Evolutionary conservation across 1,140 invertebrate species (phyloP).

Genomic region (Myzus persicae): DNA sequence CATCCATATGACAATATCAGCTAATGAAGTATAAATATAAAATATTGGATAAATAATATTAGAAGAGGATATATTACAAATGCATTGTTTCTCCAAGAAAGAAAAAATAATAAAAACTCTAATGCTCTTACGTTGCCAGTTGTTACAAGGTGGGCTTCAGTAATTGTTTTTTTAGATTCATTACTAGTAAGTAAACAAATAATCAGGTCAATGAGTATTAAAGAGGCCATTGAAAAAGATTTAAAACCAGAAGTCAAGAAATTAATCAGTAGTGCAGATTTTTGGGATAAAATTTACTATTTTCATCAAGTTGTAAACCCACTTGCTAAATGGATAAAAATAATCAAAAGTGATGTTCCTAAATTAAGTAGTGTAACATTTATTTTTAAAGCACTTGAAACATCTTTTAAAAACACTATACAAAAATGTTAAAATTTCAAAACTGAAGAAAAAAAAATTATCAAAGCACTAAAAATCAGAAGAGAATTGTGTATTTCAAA

Average conservation of each 20-base stretch:
- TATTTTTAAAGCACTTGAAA: too few relatives aligned
- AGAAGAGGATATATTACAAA: constrained; percentile 9
- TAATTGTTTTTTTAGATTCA: background rate
- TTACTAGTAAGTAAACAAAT: constrained; percentile 19
- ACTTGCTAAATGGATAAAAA: too few relatives aligned
- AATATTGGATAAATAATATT: constrained; percentile 4
- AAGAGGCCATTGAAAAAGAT: constrained; percentile 20
- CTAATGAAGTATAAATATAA: too few relatives aligned
- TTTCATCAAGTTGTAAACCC: too few relatives aligned
- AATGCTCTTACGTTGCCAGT: background rate
- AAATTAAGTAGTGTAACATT: too few relatives aligned
- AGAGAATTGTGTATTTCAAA: too few relatives aligned
- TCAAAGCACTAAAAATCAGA: too few relatives aligned
- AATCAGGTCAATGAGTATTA: background rate
- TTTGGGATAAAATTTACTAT: constrained; percentile 24
- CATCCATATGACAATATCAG: too few relatives aligned
- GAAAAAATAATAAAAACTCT: background rate
- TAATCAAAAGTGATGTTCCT: too few relatives aligned
- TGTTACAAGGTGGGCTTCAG: background rate
- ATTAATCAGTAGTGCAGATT: background rate
- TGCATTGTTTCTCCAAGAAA: background rate
- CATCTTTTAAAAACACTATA: too few relatives aligned
- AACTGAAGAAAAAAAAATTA: too few relatives aligned
- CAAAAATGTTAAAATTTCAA: too few relatives aligned
- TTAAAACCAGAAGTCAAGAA: background rate